Conservation (phyloP, 2,888 invertebrate species). For the Drosophila colorata region DNA sequence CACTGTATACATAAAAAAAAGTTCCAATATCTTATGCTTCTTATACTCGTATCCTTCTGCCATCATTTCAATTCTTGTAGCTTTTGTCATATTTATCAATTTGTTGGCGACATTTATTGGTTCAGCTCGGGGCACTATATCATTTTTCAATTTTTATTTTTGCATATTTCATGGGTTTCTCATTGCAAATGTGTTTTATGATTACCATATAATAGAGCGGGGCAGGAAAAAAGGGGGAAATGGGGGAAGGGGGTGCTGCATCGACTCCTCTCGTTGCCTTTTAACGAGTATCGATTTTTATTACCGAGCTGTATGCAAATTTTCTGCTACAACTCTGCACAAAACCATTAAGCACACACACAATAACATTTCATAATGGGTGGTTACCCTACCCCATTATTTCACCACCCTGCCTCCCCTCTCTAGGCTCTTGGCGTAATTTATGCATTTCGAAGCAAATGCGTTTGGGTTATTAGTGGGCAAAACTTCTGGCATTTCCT, state of each 20-base stretch:
- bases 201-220: not conserved
- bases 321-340: conserved; percentile 2
- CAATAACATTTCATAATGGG: conserved; percentile 12
- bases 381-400: not conserved
- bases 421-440: conserved; percentile 7
- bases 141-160: not conserved
- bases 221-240: not conserved
- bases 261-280: not conserved
- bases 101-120: not conserved
- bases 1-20: no score
- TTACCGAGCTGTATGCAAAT: conserved; percentile 26
- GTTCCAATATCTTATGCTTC: no score
- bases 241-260: not conserved
- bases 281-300: conserved; percentile 31
- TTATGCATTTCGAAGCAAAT: conserved; percentile 29
- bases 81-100: not conserved
- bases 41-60: not conserved
- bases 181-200: conserved; percentile 6
- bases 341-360: conserved; percentile 1
- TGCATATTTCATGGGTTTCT: conserved; percentile 4
- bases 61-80: not conserved
- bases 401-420: no score
- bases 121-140: not conserved
- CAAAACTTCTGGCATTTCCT: conserved; percentile 1
- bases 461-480: conserved; percentile 25